A percentile compares a stretch with the other conserved stretches of the same genome.
Conservation (phyloP, 1,140 invertebrate species). For the Sitobion miscanthi region DNA sequence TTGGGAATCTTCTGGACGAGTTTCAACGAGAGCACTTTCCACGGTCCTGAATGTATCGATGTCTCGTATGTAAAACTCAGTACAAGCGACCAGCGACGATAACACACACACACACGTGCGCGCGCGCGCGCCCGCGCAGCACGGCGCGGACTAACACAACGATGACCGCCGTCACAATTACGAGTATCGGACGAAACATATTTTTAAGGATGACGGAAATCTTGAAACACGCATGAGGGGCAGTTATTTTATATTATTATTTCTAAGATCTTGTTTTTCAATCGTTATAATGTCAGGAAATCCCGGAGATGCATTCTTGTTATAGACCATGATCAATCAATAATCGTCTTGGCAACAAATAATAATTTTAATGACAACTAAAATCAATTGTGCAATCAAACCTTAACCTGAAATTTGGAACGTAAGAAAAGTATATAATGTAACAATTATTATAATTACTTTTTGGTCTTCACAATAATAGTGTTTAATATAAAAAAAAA, state of each 20-base stretch:
- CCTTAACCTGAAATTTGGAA: background rate
- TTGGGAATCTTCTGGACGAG: no score
- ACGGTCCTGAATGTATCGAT: no score
- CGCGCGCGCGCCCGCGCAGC: no score
- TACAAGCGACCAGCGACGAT: no score
- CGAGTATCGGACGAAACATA: no score
- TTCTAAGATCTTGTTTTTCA: background rate
- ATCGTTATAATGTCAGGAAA: background rate
- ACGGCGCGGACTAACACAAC: no score
- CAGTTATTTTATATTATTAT: background rate
- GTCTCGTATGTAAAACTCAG: no score
- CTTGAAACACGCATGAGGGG: background rate
- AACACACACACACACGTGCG: no score
- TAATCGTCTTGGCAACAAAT: background rate
- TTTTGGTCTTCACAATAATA: background rate
- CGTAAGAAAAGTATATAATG: background rate
- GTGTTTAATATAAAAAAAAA: background rate
- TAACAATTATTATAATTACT: background rate
- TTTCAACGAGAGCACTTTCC: no score
- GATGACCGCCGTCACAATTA: no score
- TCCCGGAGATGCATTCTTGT: background rate
- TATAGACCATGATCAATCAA: background rate
- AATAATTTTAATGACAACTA: background rate
- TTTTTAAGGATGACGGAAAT: background rate
- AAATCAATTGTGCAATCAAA: background rate